Base-by-base conservation (phyloP, 2,888 invertebrate species). In the Marasmarcha lunaedactyla region DNA sequence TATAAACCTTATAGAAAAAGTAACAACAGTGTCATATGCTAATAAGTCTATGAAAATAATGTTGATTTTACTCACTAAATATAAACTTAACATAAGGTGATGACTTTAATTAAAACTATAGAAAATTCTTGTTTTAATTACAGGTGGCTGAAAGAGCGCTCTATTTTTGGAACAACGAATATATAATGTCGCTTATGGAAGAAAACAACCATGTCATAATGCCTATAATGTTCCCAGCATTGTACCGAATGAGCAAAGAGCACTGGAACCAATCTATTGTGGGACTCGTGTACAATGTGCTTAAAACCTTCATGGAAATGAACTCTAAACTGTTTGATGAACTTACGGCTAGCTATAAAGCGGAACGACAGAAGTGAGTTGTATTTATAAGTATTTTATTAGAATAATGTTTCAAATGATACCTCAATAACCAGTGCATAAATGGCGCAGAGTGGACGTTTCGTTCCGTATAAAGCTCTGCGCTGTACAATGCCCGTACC, bases 251-350 rank as follows among this genome's bases (percentile, higher is more conserved):
- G 83, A 97, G 96, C 76, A 98, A 98, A 88, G 97, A 98, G 79
- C 99, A 99, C 85, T 99, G 99, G 99, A 99, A 99, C 86, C 98
- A 98, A 85, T 99, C 98, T 51, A 99, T 99, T 63, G 95, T 99
- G 56, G 98, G 98, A 46, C 90, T 99, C 62, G 98, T 99, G 60
- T 99, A 99, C 87, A 99, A 99, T 84, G 99, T 99, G 68, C 91
- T 99, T 64, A 99, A 99, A 86, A 93, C 98, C 42, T 99, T 99
- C 85, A 99, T 99, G 99, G 99, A 99, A 85, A 99, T 99, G 98
- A 99, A 99, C 87, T 97, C 97, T 69, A 98, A 97, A 83, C 88
- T 99, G 54, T 99, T 99, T 71, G 99, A 99, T 77, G 98, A 99
- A 86, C 89, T 99, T 74, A 95, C 98, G 67, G 93, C 97, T 65